Evolutionary conservation across 2,888 invertebrate species (phyloP), one percentile per base, ranked within the genome.

Genomic region (Xanthorhoe spadicearia): DNA sequence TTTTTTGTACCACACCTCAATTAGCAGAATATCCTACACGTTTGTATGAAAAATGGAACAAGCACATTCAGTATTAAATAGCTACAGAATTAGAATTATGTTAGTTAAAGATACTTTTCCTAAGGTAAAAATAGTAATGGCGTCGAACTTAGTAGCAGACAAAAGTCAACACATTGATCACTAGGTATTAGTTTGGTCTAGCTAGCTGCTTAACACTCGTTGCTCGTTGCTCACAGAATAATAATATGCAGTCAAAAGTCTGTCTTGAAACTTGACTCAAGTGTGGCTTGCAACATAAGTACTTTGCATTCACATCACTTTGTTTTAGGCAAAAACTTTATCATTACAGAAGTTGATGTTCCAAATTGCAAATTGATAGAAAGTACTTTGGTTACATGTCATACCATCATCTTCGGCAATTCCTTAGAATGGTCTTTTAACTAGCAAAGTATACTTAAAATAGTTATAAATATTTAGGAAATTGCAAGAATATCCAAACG

Each of bases 401-500:
- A 73, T 70, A 59, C 66, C 68, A 56, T 70, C 51, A 65, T 71
- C 62, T 64, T 64, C 72, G 70, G 73, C 74, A 74, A 64, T 76
- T 63, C 73, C 69, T 66, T 70, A 70, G 74, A 70, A 74, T 74
- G 72, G 74, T 76, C 78, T 70, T 78, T 73, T 77, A 79, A 81
- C 79, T 83, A 83, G 83, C 83, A 83, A 85, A 83, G 76, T 75
- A 83, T 78, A 82, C 80, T 80, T 84, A 82, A 78, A 75, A 74
- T 81, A 80, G 68, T 78, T 82, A 83, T 80, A 76, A 83, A 78
- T 83, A 83, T 79, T 75, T 82, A 84, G 78, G 79, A 85, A 82
- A 78, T 85, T 85, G 87, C 85, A 77, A 83, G 82, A 86, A 81
- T 84, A 84, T 85, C 81, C 85, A 90, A 89, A 91, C 87, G 90